Evolutionary conservation across 2,113 vertebrate species (phyloP).

Genomic region (Amblyornis subalaris): DNA sequence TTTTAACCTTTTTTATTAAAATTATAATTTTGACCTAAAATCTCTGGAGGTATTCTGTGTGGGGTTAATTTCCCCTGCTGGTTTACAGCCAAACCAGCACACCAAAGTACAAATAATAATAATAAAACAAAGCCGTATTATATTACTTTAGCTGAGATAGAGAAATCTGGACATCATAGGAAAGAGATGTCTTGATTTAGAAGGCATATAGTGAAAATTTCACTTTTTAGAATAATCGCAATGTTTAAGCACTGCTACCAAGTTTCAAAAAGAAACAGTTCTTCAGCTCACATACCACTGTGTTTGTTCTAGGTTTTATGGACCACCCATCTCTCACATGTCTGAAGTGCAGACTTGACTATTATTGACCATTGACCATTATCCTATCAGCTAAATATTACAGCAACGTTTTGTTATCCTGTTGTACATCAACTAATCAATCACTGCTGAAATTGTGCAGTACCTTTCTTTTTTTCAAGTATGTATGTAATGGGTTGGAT

Average conservation of each 20-base stretch:
- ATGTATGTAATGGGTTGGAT: not conserved
- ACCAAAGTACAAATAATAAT: no score
- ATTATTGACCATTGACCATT: not conserved
- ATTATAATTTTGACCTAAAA: no score
- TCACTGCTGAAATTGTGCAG: not conserved
- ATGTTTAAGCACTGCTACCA: not conserved
- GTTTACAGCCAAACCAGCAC: no score
- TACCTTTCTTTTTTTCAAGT: not conserved
- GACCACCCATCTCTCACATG: accelerated
- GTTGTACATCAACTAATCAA: not conserved
- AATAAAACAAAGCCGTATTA: no score
- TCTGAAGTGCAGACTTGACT: not conserved
- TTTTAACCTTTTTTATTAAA: no score
- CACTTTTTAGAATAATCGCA: not conserved
- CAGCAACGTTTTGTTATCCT: not conserved
- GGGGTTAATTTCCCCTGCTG: no score
- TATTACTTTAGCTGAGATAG: not conserved
- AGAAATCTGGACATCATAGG: not conserved
- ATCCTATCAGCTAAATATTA: not conserved
- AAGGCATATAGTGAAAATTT: not conserved
- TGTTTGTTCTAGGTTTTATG: not conserved
- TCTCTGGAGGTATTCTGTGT: no score
- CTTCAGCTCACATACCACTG: not conserved
- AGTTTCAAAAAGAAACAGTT: not conserved
- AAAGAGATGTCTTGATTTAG: not conserved